Base-by-base conservation (phyloP, 2,113 vertebrate genomes). In the Odontophorus gujanensis region DNA sequence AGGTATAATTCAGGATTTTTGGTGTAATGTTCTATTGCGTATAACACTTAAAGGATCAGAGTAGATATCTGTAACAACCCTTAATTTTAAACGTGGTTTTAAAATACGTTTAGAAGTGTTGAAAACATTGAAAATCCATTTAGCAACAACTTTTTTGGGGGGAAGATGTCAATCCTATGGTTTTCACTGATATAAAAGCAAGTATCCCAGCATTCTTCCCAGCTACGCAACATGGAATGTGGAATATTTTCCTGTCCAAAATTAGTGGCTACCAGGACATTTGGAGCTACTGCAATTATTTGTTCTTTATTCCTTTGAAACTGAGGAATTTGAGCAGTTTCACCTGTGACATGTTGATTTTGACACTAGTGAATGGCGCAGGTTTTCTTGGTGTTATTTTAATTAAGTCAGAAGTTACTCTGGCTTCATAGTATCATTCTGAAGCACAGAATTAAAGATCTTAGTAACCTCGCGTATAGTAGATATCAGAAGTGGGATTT, bases 221-320 rank as follows among this genome's bases (percentile, higher is more conserved):
- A 53, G 22, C 36, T 65, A 24, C 7, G 13, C 2, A 36, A 6
- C 1, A 0, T 32, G 40, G 30, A 53, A 34, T 2, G 2, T 3
- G 26, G 6, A 53, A 19, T 69, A 14, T 6, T 74, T 51, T 13
- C 18, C 13, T 74, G 8, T 78, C 85, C 85, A 62, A 76, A 58
- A 58, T 61, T 48, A 69, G 43, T 47, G 30, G 6, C 36, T 66
- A 45, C 20, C 3, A 42, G 48, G 24, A 91, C 57, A 32, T 73
- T 25, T 20, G 57, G 32, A 82, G 21, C 42, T 42, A 48, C 21
- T 1, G 3, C 6, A 85, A 21, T 67, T 65, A 38, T 4, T 3
- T 57, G 4, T 34, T 65, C 8, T 75, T 89, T 51, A 36, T 68
- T 84, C 24, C 40, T 63, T 69, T 82, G 48, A 65, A 59, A 82